Base-by-base conservation (phyloP, 2,797 vertebrate species). In the Morelia viridis region DNA sequence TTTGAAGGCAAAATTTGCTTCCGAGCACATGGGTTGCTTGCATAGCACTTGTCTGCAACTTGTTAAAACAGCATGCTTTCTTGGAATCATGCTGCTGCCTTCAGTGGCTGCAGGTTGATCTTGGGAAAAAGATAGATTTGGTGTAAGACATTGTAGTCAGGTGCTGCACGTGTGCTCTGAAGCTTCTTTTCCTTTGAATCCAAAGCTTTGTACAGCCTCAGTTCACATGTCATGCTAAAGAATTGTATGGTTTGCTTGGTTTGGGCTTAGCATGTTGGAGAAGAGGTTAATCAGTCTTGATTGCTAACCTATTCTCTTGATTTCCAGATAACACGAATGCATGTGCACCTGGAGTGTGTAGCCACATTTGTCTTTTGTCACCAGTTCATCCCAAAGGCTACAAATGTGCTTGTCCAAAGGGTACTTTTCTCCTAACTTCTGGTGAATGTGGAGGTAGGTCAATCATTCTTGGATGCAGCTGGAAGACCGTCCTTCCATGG, bases 281-380 rank as follows among this genome's bases (percentile, higher is more conserved):
- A 65, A 65, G 60, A 12, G 13, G 3, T 56, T 17, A n/a, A 22
- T 46, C 24, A 26, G 22, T 61, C 10, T 58, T 46, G 12, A 71
- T 19, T 26, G 1, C 9, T 83, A 90, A 87, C 10, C 9, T 31
- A 28, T 76, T 28, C 2, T 3, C 15, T 76, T 94, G 94, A n/a
- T 31, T 92, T 9, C n/a, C 57, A 97, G 96, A 96, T 28, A 84
- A 95, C 71, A 96, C 95, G 68, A 92, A 97, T 85, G 97, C 97
- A 0, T 99, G 98, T 96, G 94, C 88, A 41, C 97, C 96, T 0
- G 97, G 97, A 0, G 94, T 93, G 0, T 99, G 98, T 65, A 97
- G 97, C 92, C 97, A 98, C 10, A 97, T 99, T 71, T 99, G 98
- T 93, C 97, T 98, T 92, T 97, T 98, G 5, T 98, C 98, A 0